Conservation (phyloP, 1,140 invertebrate species). For the Drosophila setifemur region DNA sequence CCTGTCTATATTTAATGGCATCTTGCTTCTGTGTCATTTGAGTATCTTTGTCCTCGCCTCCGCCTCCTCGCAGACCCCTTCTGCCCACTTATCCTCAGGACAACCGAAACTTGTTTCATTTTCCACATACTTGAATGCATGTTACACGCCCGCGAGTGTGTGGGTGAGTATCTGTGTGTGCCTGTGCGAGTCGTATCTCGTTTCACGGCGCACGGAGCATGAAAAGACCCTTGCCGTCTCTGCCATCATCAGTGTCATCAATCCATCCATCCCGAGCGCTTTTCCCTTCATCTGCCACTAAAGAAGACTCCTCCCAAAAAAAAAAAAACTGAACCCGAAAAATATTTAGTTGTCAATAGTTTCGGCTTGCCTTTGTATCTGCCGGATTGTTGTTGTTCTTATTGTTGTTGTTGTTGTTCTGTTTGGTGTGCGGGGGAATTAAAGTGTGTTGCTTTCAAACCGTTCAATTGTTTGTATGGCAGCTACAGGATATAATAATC, state of each 20-base stretch:
- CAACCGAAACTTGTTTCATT: constrained; percentile 53
- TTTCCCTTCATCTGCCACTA: constrained; percentile 1
- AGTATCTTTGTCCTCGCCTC: constrained; percentile 53
- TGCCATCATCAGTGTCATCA: constrained; percentile 29
- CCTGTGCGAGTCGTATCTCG: constrained; percentile 67
- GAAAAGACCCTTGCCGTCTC: constrained; percentile 47
- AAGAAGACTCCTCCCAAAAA: constrained; percentile 15
- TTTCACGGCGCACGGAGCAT: constrained; percentile 68
- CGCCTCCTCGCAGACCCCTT: neutral
- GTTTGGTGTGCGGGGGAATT: constrained; percentile 38
- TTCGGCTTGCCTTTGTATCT: constrained; percentile 30
- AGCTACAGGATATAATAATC: too few species aligned
- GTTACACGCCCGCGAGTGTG: constrained; percentile 17
- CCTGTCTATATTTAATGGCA: constrained; percentile 51
- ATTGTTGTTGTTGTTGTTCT: too few species aligned
- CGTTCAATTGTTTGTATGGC: too few species aligned
- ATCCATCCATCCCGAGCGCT: neutral
- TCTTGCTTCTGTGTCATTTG: constrained; percentile 54
- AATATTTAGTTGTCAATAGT: constrained; percentile 54
- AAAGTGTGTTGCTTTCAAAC: constrained; percentile 65
- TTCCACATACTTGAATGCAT: constrained; percentile 57
- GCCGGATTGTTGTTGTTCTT: too few species aligned
- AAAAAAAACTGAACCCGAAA: constrained; percentile 9
- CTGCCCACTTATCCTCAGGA: neutral
- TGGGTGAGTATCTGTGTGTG: too few species aligned